Evolutionary conservation across 2,888 invertebrate genomes (phyloP).

Genomic region (Eupithecia subumbrata): DNA sequence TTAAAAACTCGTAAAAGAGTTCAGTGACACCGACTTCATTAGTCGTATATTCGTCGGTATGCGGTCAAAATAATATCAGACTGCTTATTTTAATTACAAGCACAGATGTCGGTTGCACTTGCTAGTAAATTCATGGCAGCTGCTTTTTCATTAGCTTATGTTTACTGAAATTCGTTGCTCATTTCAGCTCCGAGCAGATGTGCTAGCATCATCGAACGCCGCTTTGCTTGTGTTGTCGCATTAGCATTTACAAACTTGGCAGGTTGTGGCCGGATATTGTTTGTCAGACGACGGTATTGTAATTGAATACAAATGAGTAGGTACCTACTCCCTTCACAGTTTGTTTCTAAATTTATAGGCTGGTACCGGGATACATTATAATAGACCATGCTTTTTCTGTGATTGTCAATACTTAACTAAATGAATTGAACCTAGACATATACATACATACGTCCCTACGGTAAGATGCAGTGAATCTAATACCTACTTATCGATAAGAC

Average conservation of each 20-base stretch:
- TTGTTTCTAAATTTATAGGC: slow-evolving; percentile 11
- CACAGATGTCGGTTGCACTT: neutral
- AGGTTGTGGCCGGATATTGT: slow-evolving; percentile 34
- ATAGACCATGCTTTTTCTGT: too few species aligned
- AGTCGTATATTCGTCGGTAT: neutral
- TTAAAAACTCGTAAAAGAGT: too few species aligned
- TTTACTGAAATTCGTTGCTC: slow-evolving; percentile 19
- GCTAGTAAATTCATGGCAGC: neutral
- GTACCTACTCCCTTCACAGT: slow-evolving; percentile 17
- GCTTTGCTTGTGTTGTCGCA: slow-evolving; percentile 23
- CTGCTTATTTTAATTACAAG: neutral
- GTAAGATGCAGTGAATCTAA: too few species aligned
- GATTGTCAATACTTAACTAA: too few species aligned
- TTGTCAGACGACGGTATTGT: slow-evolving; percentile 38
- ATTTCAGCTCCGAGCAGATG: slow-evolving; percentile 25
- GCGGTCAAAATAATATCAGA: neutral
- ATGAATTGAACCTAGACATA: too few species aligned
- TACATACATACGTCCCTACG: too few species aligned
- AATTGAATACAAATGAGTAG: slow-evolving; percentile 48
- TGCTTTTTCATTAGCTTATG: slow-evolving; percentile 8
- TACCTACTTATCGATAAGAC: too few species aligned
- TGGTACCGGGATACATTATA: too few species aligned
- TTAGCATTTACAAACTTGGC: slow-evolving; percentile 40
- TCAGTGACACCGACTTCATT: neutral
- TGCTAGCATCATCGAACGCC: slow-evolving; percentile 16